phyloP scores from a whole-genome alignment of 2,888 invertebrate genomes.

The Tipula unca region DNA sequence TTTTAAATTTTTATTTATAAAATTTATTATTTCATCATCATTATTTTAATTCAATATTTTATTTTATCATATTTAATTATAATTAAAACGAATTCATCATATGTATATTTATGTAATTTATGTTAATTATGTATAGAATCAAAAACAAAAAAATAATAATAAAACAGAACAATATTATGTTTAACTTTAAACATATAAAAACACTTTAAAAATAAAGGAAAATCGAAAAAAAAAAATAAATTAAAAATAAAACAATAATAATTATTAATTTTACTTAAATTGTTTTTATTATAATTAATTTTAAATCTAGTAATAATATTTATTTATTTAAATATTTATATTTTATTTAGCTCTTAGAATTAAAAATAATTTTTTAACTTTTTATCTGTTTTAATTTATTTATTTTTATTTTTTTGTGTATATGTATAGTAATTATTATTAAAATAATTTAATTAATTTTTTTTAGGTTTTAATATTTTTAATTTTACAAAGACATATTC shows the following conservation, averaged over 20 bases:
- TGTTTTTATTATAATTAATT: neutral
- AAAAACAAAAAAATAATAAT: neutral
- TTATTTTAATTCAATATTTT: neutral
- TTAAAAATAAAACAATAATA: neutral
- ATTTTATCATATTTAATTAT: neutral
- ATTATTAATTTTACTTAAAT: neutral
- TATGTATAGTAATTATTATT: neutral
- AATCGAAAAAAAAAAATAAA: neutral
- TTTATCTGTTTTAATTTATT: neutral
- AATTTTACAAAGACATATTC: conserved; percentile 1
- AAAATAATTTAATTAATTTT: neutral
- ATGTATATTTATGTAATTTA: neutral
- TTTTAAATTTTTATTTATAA: neutral
- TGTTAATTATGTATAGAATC: neutral
- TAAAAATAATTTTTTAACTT: neutral
- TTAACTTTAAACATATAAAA: neutral
- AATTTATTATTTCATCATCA: neutral
- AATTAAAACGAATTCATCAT: neutral
- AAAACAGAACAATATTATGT: neutral
- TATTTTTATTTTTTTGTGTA: neutral
- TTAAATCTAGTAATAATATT: neutral
- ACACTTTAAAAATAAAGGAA: neutral
- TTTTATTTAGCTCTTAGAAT: neutral
- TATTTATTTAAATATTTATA: neutral
- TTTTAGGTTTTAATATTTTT: neutral